Evolutionary conservation across 2,888 invertebrate species (phyloP).

Genomic region (Polydrusus tereticollis): DNA sequence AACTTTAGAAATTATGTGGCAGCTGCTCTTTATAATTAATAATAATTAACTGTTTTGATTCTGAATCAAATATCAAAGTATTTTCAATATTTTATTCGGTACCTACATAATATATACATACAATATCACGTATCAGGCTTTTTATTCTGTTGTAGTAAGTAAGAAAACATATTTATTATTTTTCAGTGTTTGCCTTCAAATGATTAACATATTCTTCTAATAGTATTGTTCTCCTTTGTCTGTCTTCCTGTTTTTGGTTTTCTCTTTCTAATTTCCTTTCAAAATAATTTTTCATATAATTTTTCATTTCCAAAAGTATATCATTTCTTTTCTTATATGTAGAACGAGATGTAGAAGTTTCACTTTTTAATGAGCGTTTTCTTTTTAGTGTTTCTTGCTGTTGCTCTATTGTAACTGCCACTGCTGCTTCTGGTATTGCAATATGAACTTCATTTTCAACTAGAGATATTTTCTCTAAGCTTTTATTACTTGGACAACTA

Average conservation of each 20-base stretch:
- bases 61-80: not conserved
- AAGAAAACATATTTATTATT: not conserved
- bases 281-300: not conserved
- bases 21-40: not conserved
- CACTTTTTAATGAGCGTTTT: too few relatives aligned
- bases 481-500: too few relatives aligned
- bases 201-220: not conserved
- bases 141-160: too few relatives aligned
- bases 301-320: not conserved
- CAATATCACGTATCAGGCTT: too few relatives aligned
- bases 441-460: too few relatives aligned
- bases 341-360: too few relatives aligned
- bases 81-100: too few relatives aligned
- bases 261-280: not conserved
- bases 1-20: not conserved
- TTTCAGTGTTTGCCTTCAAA: not conserved
- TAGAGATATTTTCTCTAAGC: too few relatives aligned
- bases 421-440: too few relatives aligned
- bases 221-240: not conserved
- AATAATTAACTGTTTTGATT: not conserved
- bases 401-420: too few relatives aligned
- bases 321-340: not conserved
- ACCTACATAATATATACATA: too few relatives aligned
- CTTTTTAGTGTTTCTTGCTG: too few relatives aligned
- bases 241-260: not conserved